phyloP scores from a whole-genome alignment of 2,797 vertebrate species.

The Pristis pectinata region DNA sequence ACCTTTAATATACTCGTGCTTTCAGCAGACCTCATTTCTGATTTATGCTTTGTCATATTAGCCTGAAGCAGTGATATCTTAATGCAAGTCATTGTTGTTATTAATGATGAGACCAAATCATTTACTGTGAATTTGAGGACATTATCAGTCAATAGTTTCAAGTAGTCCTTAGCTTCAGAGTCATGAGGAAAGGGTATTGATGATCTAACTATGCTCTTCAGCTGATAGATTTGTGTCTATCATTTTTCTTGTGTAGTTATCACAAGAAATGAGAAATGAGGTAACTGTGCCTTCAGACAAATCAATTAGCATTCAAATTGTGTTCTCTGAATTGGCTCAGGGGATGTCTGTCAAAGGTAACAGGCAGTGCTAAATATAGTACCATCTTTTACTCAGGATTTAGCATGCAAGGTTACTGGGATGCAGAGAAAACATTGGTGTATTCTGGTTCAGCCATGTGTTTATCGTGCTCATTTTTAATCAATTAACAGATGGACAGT shows the following conservation, averaged over 20 bases:
- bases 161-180: background rate
- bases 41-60: background rate
- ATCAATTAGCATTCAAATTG: slow-evolving; percentile 20
- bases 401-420: background rate
- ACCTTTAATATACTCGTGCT: too few relatives aligned
- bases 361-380: background rate
- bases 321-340: background rate
- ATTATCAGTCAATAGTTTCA: background rate
- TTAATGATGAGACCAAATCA: background rate
- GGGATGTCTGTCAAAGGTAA: background rate
- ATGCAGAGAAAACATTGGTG: background rate
- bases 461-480: background rate
- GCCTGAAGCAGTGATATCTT: background rate
- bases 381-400: slow-evolving; percentile 8
- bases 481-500: background rate
- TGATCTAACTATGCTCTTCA: background rate
- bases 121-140: background rate
- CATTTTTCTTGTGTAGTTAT: background rate
- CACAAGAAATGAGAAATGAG: background rate
- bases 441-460: background rate
- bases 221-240: background rate
- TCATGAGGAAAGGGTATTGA: background rate
- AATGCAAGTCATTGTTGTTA: background rate
- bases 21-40: too few relatives aligned
- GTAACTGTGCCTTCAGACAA: background rate